Base-by-base conservation (phyloP, 2,888 invertebrate species). In the Pseudanteris insignis region DNA sequence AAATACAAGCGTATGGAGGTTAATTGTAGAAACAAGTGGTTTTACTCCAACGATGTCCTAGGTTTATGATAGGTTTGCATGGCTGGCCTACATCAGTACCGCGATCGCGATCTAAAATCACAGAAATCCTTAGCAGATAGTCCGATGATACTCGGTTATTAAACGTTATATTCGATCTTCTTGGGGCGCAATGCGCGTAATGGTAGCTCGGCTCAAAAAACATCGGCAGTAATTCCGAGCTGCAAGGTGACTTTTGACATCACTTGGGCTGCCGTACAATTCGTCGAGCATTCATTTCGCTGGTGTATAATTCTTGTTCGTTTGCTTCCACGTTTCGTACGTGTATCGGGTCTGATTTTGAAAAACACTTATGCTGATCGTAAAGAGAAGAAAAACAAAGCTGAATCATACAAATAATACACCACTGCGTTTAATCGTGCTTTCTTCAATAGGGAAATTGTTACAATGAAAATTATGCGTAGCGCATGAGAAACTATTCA, bases 61-160 rank as follows among this genome's bases (percentile, higher is more conserved):
- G 71, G 78, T 76, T n/a, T 78, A 78, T 78, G 76, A 77, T 74
- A 70, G 74, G 76, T 71, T 79, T 72, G 79, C 78, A 76, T 79
- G 78, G 77, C 70, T 74, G 70, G 71, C 73, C 72, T 72, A 73
- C 76, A 78, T 79, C 78, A 78, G 55, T 48, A 28, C 33, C 6
- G 14, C 68, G 71, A 71, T 74, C 72, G 69, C 69, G 70, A 77
- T 75, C 73, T 74, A 61, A 70, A 78, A 75, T 77, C 72, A 72
- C 72, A 77, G 75, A 77, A 78, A 77, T 74, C 65, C 40, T 41
- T 68, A 63, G 57, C 64, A 66, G 60, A 63, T 55, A 47, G 43
- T 44, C 32, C 30, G 70, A 75, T 70, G 74, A 75, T 76, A 73
- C 73, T 72, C 70, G 70, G 71, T 64, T 64, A 64, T 64, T 64